Conservation (phyloP, 2,888 invertebrate genomes). For the Campoletis raptor region DNA sequence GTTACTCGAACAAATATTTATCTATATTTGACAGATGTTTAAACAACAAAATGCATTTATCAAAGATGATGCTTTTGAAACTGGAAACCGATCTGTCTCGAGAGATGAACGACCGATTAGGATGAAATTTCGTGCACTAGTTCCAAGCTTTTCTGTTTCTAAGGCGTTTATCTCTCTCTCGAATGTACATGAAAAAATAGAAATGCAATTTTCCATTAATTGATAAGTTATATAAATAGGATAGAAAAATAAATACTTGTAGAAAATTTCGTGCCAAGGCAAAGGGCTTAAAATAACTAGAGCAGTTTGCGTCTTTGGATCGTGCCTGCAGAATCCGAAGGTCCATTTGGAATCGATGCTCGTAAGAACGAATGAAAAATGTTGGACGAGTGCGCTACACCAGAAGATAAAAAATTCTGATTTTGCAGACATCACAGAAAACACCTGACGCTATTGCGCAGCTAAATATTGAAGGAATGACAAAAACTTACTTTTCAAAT, state of each 20-base stretch:
- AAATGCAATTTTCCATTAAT: neutral
- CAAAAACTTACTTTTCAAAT: slow-evolving; percentile 89
- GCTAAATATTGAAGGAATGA: neutral
- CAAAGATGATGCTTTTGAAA: no score
- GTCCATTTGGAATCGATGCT: slow-evolving; percentile 98
- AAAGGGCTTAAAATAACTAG: slow-evolving; percentile 94
- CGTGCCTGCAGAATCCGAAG: slow-evolving; percentile 98
- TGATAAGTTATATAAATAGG: neutral
- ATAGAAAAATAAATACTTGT: slow-evolving; percentile 88
- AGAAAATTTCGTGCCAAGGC: slow-evolving; percentile 99
- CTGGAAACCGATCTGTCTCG: no score
- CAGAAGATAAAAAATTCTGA: slow-evolving; percentile 65
- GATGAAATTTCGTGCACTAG: no score
- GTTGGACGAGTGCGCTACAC: slow-evolving; percentile 93
- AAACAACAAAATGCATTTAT: no score
- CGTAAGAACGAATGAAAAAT: slow-evolving; percentile 98
- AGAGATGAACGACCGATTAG: no score
- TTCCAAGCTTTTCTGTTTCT: no score
- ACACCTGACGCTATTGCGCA: no score
- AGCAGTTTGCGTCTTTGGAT: slow-evolving; percentile 95
- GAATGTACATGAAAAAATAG: neutral
- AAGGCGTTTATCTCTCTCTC: no score
- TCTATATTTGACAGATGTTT: no score
- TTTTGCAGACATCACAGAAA: neutral
- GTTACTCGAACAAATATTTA: no score